Conservation (phyloP, 2,888 invertebrate genomes). For the Chloromyia formosa region DNA sequence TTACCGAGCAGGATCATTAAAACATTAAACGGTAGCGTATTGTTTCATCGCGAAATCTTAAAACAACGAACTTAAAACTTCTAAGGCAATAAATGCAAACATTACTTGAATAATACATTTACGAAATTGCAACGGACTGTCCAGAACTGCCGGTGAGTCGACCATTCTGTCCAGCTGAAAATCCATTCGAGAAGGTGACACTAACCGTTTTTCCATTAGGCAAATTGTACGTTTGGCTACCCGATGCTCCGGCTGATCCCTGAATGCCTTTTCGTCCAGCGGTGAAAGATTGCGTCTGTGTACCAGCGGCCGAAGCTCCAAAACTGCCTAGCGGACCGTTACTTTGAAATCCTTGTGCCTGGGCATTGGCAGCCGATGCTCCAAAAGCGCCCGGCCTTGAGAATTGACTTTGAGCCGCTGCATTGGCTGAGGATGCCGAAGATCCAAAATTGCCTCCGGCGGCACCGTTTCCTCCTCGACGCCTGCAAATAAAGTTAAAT, state of each 20-base stretch:
- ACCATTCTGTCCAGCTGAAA: constrained; percentile 56
- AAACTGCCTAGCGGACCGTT: constrained; percentile 58
- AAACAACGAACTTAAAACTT: neutral
- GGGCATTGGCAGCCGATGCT: constrained; percentile 59
- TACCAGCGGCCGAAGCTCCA: constrained; percentile 61
- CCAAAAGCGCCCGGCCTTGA: constrained; percentile 50
- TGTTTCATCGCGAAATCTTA: neutral
- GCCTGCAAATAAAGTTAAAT: constrained; percentile 22
- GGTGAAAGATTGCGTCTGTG: constrained; percentile 59
- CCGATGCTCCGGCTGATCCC: constrained; percentile 60
- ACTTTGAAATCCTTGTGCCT: constrained; percentile 61
- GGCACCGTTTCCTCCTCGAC: neutral
- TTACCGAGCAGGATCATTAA: constrained; percentile 1
- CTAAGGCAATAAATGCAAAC: neutral
- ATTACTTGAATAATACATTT: constrained; percentile 2
- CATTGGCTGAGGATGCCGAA: constrained; percentile 58
- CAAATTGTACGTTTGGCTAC: constrained; percentile 60
- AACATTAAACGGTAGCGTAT: neutral
- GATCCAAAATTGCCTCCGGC: constrained; percentile 50
- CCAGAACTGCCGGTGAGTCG: constrained; percentile 54
- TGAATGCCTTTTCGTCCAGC: constrained; percentile 55
- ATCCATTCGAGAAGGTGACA: constrained; percentile 60
- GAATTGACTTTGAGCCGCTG: constrained; percentile 54
- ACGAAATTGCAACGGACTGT: constrained; percentile 55
- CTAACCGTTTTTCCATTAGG: constrained; percentile 63